Evolutionary conservation across 1,140 invertebrate genomes (phyloP).

Genomic region (Sitobion miscanthi): DNA sequence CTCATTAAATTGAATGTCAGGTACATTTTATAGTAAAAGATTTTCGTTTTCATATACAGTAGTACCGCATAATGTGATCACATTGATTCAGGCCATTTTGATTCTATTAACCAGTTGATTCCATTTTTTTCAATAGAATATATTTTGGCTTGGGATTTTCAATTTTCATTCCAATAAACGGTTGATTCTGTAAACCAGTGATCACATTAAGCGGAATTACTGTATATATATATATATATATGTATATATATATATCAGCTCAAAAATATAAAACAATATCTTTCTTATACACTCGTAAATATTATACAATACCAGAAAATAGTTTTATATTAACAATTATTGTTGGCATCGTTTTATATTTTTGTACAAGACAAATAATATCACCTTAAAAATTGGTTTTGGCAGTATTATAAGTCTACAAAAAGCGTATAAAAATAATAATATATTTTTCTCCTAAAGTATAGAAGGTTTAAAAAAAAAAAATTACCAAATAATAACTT

Average conservation of each 20-base stretch:
- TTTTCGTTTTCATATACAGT: not conserved
- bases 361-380: not conserved
- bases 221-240: no score
- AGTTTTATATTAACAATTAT: not conserved
- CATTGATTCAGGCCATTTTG: no score
- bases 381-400: not conserved
- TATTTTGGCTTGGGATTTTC: no score
- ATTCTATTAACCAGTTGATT: no score
- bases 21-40: not conserved
- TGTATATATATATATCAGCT: not conserved
- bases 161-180: no score
- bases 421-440: not conserved
- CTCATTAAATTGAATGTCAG: not conserved
- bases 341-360: slow-evolving; percentile 18
- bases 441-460: not conserved
- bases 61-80: no score
- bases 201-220: no score
- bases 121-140: no score
- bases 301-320: not conserved
- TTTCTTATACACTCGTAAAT: not conserved
- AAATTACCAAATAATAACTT: not conserved
- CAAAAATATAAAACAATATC: not conserved
- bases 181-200: no score
- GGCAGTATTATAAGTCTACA: not conserved
- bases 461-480: not conserved